Percentiles rank a stretch among this genome's conserved stretches.
Evolutionary conservation across 2,888 invertebrate genomes (phyloP).

Genomic region (Clusia tigrina): DNA sequence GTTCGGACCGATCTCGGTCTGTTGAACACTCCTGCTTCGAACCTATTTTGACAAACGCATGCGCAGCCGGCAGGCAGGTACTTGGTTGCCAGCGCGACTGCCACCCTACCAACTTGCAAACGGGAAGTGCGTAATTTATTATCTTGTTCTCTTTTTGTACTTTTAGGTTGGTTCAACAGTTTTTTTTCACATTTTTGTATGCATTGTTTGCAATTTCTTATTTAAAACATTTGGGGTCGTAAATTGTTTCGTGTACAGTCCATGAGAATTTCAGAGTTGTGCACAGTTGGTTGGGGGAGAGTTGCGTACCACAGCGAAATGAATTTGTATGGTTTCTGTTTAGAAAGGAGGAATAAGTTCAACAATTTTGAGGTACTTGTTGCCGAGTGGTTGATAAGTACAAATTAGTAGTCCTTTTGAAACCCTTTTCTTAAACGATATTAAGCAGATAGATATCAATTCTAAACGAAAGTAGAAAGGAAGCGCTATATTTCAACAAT

Average conservation of each 20-base stretch:
- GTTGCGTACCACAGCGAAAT: background rate
- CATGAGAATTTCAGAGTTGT: background rate
- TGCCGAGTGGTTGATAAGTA: no score
- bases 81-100: background rate
- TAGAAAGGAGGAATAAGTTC: background rate
- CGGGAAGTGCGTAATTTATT: slow-evolving; percentile 9
- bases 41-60: background rate
- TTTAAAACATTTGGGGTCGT: slow-evolving; percentile 8
- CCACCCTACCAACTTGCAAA: slow-evolving; percentile 4
- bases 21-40: background rate
- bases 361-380: background rate
- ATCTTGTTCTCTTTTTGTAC: background rate
- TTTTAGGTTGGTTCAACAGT: background rate
- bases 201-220: background rate
- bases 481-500: no score
- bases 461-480: no score
- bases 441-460: no score
- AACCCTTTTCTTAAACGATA: no score
- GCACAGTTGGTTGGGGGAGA: background rate
- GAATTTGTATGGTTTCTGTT: background rate
- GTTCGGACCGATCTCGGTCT: background rate
- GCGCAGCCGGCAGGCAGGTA: background rate
- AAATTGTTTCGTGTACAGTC: background rate
- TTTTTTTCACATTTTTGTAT: background rate
- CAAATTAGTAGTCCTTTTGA: no score